Evolutionary conservation across 1,140 invertebrate species (phyloP).

Genomic region (Megalopta genalis): DNA sequence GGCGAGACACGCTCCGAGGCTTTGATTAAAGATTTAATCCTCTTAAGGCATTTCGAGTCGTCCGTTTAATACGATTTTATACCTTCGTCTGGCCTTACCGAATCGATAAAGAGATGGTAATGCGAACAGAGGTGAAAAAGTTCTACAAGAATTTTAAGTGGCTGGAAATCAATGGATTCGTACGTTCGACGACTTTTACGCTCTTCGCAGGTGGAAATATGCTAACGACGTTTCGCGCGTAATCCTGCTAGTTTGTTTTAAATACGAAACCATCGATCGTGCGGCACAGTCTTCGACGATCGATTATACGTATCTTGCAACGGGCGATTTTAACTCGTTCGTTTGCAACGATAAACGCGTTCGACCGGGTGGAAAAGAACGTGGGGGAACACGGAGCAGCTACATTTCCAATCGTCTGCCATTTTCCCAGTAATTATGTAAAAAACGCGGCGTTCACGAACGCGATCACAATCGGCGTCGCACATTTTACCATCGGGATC

Average conservation of each 20-base stretch:
- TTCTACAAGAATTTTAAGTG: neutral
- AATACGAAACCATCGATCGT: too few species aligned
- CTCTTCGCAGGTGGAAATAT: too few species aligned
- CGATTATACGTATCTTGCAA: too few species aligned
- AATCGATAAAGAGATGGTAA: neutral
- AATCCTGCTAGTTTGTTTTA: too few species aligned
- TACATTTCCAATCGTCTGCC: neutral
- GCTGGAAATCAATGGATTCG: neutral
- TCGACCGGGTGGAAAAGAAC: too few species aligned
- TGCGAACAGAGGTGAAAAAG: neutral
- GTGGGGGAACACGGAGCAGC: too few species aligned
- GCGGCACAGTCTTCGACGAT: too few species aligned
- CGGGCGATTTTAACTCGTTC: too few species aligned
- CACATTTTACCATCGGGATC: constrained; percentile 22
- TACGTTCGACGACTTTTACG: too few species aligned
- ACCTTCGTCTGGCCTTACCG: neutral
- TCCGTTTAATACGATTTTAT: constrained; percentile 13
- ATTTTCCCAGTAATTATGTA: constrained; percentile 21
- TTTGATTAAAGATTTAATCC: constrained; percentile 52
- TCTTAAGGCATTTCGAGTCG: constrained; percentile 27
- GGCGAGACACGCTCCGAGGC: constrained; percentile 23
- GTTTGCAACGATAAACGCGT: too few species aligned
- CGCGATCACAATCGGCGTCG: constrained; percentile 23
- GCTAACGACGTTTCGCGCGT: too few species aligned
- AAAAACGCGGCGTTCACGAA: constrained; percentile 1